These are phyloP conservation scores for Suricata suricatta DNA, from an alignment of 2,113 vertebrate genomes.

Conservation along the genomic window DNA sequence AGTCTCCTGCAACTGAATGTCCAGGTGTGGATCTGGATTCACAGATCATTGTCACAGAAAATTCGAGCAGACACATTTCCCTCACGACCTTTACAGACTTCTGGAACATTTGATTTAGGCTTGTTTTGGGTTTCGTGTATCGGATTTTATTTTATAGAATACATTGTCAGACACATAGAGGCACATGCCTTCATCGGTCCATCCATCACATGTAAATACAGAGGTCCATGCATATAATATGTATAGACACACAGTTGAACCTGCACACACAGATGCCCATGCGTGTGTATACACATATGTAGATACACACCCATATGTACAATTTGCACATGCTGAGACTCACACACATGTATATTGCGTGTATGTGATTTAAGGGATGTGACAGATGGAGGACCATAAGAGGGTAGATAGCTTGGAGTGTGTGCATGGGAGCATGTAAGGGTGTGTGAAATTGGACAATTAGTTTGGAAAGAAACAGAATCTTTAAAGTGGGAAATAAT, in stretches of 20 bases:
- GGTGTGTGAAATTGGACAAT: not conserved
- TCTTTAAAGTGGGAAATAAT: not conserved
- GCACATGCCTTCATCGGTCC: not conserved
- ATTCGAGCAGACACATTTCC: not conserved
- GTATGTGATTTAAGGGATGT: not conserved
- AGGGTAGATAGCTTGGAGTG: not conserved
- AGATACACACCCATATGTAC: no score
- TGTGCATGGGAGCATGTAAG: not conserved
- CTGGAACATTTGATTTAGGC: not conserved
- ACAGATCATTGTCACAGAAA: not conserved
- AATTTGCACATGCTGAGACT: not conserved
- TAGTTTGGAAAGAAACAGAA: not conserved
- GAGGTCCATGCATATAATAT: accelerated
- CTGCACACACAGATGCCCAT: not conserved
- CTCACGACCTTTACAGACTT: not conserved
- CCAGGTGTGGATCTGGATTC: not conserved
- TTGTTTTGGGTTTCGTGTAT: not conserved
- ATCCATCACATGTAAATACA: not conserved
- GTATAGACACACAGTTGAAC: not conserved
- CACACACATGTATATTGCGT: not conserved
- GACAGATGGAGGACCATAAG: not conserved
- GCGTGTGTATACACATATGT: no score
- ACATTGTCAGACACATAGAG: not conserved
- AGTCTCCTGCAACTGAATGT: not conserved
- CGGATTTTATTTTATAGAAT: not conserved